These are phyloP conservation scores for Junonia oenone DNA, from an alignment of 2,888 invertebrate species.

Conservation along the genomic window DNA sequence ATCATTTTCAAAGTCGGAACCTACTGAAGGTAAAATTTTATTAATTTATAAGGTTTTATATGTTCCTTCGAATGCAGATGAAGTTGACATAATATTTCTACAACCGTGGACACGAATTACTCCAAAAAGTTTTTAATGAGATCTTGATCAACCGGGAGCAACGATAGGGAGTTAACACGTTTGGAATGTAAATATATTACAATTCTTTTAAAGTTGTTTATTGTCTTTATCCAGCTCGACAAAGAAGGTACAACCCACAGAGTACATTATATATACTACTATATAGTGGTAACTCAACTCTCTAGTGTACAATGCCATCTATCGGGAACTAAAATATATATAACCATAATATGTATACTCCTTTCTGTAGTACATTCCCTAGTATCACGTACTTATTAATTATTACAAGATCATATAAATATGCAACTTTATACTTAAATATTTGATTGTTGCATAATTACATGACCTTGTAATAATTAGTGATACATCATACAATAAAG, in stretches of 20 bases:
- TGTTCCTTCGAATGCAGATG: slow-evolving; percentile 16
- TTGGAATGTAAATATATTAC: slow-evolving; percentile 1
- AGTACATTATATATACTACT: too few species aligned
- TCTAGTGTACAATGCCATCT: too few species aligned
- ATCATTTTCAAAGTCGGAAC: slow-evolving; percentile 28
- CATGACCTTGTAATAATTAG: too few species aligned
- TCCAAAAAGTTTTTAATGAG: slow-evolving; percentile 20
- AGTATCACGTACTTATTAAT: too few species aligned
- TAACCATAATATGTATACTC: too few species aligned
- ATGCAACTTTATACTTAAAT: too few species aligned
- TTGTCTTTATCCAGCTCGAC: slow-evolving; percentile 28
- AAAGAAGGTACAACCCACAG: slow-evolving; percentile 23
- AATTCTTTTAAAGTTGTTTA: slow-evolving; percentile 18
- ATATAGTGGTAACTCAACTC: too few species aligned
- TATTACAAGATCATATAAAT: too few species aligned
- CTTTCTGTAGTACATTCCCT: too few species aligned
- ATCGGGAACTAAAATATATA: too few species aligned
- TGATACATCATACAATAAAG: too few species aligned
- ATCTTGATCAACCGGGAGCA: slow-evolving; percentile 19
- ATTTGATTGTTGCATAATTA: too few species aligned
- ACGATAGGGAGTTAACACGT: slow-evolving; percentile 14
- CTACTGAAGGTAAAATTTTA: slow-evolving; percentile 17
- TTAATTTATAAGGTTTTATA: slow-evolving; percentile 22
- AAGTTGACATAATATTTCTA: slow-evolving; percentile 22
- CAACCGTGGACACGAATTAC: slow-evolving; percentile 25